Percentiles rank a stretch among this genome's conserved stretches.
phyloP scores from a whole-genome alignment of 2,797 vertebrate genomes.

The Acanthurus tractus region DNA sequence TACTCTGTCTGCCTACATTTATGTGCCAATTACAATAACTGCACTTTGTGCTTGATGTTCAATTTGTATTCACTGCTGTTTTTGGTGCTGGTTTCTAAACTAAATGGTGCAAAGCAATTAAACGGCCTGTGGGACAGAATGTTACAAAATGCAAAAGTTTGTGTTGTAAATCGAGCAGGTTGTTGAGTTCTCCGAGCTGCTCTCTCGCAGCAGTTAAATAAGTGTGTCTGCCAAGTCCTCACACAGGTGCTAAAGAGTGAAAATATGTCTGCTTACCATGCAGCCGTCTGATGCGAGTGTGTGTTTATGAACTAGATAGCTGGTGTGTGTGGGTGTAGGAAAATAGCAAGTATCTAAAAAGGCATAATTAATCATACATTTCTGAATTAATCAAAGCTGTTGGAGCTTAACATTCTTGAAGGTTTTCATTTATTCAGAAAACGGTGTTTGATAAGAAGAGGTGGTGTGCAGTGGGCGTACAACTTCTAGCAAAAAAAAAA shows the following conservation, averaged over 20 bases:
- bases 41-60: not conserved
- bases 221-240: conserved; percentile 15
- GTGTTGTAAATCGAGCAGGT: conserved; percentile 17
- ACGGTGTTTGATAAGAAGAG: not conserved
- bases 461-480: not conserved
- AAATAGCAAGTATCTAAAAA: conserved; percentile 35
- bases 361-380: conserved; percentile 25
- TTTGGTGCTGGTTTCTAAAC: conserved; percentile 6
- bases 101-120: conserved; percentile 7
- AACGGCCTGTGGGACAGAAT: not conserved
- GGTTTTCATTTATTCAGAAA: conserved; percentile 30
- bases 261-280: not conserved
- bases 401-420: conserved; percentile 6
- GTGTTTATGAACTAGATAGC: not conserved
- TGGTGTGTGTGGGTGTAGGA: conserved; percentile 22
- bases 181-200: conserved; percentile 7
- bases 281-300: conserved; percentile 7
- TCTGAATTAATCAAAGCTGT: conserved; percentile 31
- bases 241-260: conserved; percentile 25
- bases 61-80: conserved; percentile 3
- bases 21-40: conserved; percentile 11
- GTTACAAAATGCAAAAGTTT: not conserved
- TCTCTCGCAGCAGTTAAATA: conserved; percentile 19
- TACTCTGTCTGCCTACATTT: conserved; percentile 3
- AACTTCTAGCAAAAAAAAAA: not conserved